A percentile compares a stretch with the other conserved stretches of the same genome.
Conservation (phyloP, 2,113 vertebrate genomes). For the Dasypus novemcinctus region DNA sequence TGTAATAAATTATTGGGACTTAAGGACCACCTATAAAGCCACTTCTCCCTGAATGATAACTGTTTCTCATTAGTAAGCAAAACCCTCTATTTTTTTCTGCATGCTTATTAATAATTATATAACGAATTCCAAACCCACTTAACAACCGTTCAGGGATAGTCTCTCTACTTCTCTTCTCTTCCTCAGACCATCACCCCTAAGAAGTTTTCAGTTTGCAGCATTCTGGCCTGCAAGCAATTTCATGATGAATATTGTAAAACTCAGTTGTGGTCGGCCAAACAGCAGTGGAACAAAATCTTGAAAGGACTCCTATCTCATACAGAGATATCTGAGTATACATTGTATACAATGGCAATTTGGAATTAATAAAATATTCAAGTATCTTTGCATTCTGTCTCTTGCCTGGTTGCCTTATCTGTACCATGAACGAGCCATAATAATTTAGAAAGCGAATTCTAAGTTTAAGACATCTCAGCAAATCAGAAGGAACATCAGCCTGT, state of each 20-base stretch:
- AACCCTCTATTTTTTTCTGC: neutral
- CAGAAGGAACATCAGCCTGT: neutral
- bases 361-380: neutral
- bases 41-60: neutral
- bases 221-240: neutral
- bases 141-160: neutral
- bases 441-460: conserved; percentile 18
- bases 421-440: conserved; percentile 29
- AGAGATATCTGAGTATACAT: neutral
- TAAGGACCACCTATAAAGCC: neutral
- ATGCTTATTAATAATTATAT: neutral
- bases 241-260: neutral
- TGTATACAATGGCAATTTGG: neutral
- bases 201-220: neutral
- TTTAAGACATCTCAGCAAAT: neutral
- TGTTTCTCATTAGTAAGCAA: neutral
- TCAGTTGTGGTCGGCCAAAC: neutral
- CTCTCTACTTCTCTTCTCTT: neutral
- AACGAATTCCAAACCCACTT: neutral
- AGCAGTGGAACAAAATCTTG: neutral
- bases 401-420: neutral
- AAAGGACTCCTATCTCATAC: no score
- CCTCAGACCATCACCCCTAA: neutral
- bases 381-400: neutral
- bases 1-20: neutral